These are phyloP conservation scores for Theonella swinhoei DNA, from an alignment of 37 sponge, comb jelly and placozoan species.

Conservation along the genomic window DNA sequence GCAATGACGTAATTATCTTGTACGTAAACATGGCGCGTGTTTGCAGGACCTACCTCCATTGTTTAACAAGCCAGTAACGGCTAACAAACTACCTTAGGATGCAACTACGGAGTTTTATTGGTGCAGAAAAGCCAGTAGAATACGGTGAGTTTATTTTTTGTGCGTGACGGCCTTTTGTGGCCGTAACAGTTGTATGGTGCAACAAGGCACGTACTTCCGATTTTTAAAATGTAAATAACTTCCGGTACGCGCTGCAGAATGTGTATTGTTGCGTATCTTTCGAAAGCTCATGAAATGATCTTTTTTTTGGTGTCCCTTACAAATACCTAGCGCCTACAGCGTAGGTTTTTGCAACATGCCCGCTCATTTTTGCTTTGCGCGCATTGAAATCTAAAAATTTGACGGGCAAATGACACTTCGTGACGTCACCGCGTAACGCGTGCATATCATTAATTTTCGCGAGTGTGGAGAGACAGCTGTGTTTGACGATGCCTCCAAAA, in stretches of 20 bases:
- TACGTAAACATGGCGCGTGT: no score
- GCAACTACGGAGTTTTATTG: no score
- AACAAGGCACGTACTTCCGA: constrained; percentile 26
- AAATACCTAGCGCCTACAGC: neutral
- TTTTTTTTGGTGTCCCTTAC: neutral
- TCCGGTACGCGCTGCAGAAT: neutral
- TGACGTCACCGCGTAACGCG: neutral
- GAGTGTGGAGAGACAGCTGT: neutral
- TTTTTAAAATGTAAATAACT: neutral
- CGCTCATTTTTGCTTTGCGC: neutral
- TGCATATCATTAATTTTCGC: neutral
- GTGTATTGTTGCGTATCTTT: neutral
- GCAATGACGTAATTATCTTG: no score
- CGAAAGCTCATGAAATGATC: neutral
- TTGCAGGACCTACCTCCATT: no score
- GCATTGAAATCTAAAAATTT: neutral
- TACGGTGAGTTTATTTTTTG: no score
- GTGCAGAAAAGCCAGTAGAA: no score
- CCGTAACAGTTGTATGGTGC: constrained; percentile 26
- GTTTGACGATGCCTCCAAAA: constrained; percentile 18
- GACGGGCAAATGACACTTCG: neutral
- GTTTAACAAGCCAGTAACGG: no score
- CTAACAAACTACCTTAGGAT: no score
- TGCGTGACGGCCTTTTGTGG: no score
- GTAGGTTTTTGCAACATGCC: neutral